Evolutionary conservation across 1,140 invertebrate species (phyloP).

Genomic region (Ladona fulva): DNA sequence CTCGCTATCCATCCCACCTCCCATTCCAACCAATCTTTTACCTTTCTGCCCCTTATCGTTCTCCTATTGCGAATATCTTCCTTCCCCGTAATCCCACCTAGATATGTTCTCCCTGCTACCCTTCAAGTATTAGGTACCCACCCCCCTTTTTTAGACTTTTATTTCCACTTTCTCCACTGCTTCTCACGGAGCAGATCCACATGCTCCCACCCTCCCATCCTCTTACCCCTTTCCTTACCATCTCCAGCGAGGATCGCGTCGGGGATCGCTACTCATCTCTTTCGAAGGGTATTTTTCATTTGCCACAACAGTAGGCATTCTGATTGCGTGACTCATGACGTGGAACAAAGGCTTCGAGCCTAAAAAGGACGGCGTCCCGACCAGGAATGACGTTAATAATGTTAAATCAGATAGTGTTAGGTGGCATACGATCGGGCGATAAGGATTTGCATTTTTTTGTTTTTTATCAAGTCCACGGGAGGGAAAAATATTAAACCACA

Average conservation of each 20-base stretch:
- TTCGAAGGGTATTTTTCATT: constrained; percentile 7
- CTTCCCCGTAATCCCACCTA: neutral
- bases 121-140: neutral
- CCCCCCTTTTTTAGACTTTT: neutral
- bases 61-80: neutral
- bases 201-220: neutral
- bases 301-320: constrained; percentile 3
- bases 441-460: neutral
- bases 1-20: neutral
- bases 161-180: neutral
- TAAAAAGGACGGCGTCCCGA: neutral
- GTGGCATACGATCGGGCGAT: neutral
- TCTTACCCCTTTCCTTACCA: neutral
- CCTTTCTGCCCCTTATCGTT: neutral
- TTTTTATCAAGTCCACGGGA: neutral
- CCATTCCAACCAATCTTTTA: neutral
- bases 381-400: neutral
- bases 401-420: neutral
- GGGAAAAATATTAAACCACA: neutral
- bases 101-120: neutral
- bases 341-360: neutral
- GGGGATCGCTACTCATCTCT: neutral
- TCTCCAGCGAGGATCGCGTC: neutral
- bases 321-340: constrained; percentile 7
- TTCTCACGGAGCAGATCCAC: neutral